These are phyloP conservation scores for Microctonus hyperodae DNA, from an alignment of 2,888 invertebrate genomes.

Conservation along the genomic window DNA sequence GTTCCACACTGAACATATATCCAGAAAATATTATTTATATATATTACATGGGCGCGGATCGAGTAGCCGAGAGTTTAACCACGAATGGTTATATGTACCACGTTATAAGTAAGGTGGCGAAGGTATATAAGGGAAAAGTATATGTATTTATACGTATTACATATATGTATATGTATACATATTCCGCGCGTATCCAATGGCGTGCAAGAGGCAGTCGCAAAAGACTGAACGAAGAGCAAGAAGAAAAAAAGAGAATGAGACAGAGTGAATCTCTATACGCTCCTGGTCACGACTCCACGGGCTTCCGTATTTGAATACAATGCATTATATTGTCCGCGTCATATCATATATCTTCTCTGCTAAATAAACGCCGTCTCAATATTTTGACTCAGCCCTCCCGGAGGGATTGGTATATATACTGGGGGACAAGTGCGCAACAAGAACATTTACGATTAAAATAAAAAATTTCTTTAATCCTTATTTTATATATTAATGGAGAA, in stretches of 20 bases:
- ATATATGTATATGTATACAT: conserved; percentile 42
- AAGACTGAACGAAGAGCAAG: neutral
- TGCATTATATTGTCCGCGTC: conserved; percentile 64
- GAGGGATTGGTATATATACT: conserved; percentile 1
- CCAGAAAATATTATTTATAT: conserved; percentile 56
- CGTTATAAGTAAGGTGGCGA: conserved; percentile 37
- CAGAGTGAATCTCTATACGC: conserved; percentile 50
- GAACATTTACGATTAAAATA: neutral
- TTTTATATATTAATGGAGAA: neutral
- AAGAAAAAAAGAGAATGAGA: conserved; percentile 8
- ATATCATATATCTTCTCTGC: conserved; percentile 63
- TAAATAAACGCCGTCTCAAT: conserved; percentile 64
- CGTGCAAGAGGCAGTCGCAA: conserved; percentile 32
- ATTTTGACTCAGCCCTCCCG: conserved; percentile 56
- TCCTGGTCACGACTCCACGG: conserved; percentile 62
- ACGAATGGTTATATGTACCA: neutral
- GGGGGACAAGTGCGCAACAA: neutral
- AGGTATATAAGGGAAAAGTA: conserved; percentile 31
- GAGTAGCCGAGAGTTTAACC: conserved; percentile 23
- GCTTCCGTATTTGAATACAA: conserved; percentile 64
- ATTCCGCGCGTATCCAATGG: conserved; percentile 38
- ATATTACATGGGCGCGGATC: conserved; percentile 46
- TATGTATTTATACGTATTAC: too few relatives aligned
- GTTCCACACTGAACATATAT: conserved; percentile 22
- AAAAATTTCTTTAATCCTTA: neutral